Evolutionary conservation across 1,140 invertebrate genomes (phyloP).

Genomic region (Bombus impatiens): DNA sequence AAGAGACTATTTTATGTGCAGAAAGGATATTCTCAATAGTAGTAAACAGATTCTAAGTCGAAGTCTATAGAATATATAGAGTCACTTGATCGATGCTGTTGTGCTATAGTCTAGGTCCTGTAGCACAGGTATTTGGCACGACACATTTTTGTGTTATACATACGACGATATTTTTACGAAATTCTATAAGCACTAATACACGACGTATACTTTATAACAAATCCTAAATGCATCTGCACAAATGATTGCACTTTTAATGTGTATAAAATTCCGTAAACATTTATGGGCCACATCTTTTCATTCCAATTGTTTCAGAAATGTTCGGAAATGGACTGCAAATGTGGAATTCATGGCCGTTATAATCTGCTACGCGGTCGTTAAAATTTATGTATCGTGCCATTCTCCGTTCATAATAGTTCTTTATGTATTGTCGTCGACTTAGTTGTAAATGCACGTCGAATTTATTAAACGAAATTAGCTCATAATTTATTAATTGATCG

Average conservation of each 20-base stretch:
- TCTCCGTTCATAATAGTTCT: background rate
- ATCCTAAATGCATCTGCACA: background rate
- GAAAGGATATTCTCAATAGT: background rate
- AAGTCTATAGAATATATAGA: background rate
- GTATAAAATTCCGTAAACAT: too few species aligned
- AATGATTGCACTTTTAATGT: too few species aligned
- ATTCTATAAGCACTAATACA: background rate
- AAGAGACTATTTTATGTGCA: too few species aligned
- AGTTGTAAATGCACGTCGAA: background rate
- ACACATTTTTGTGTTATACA: background rate
- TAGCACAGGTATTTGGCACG: background rate
- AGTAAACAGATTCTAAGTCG: background rate
- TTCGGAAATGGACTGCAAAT: background rate
- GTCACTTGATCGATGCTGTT: background rate
- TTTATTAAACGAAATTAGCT: constrained; percentile 26
- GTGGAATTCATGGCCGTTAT: background rate
- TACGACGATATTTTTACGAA: background rate
- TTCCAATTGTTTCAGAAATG: too few species aligned
- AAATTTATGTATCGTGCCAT: too few species aligned
- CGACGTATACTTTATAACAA: background rate
- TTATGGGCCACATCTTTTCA: too few species aligned
- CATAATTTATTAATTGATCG: background rate
- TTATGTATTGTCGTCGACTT: too few species aligned
- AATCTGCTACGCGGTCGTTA: background rate
- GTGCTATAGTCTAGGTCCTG: too few species aligned